Evolutionary conservation across 2,797 vertebrate genomes (phyloP).

Genomic region (Sebastiscus tertius): DNA sequence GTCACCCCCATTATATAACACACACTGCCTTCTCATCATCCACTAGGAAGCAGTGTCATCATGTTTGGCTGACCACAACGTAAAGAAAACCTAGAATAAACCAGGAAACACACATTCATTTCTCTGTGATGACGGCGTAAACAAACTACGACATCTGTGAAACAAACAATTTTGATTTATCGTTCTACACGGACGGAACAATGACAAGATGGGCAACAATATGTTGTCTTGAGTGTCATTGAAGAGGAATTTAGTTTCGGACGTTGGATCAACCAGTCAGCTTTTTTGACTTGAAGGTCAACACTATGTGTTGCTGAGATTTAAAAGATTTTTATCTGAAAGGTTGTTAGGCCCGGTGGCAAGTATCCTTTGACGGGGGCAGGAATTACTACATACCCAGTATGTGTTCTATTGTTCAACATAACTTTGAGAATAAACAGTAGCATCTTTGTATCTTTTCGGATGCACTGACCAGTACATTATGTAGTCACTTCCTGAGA

Average conservation of each 20-base stretch:
- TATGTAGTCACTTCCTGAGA: background rate
- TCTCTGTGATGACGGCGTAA: background rate
- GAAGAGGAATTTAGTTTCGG: no score
- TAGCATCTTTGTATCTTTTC: background rate
- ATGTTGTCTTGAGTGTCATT: background rate
- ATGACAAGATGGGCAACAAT: background rate
- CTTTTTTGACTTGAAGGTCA: no score
- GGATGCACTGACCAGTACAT: background rate
- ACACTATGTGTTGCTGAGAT: no score
- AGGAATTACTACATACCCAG: no score
- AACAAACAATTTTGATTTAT: background rate
- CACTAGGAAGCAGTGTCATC: background rate
- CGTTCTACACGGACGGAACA: background rate
- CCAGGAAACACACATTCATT: background rate
- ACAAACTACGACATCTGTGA: background rate
- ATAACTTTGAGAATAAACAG: background rate
- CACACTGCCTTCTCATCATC: background rate
- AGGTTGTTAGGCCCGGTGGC: no score
- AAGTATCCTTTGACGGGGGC: no score
- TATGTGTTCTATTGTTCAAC: background rate
- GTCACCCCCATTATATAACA: slow-evolving; percentile 23
- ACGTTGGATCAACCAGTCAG: no score
- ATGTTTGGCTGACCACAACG: background rate
- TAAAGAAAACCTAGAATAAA: background rate
- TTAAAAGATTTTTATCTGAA: no score